A percentile compares a stretch with the other conserved stretches of the same genome.
These are phyloP conservation scores for Eidolon dupreanum DNA, from an alignment of 2,797 vertebrate species.

Conservation along the genomic window DNA sequence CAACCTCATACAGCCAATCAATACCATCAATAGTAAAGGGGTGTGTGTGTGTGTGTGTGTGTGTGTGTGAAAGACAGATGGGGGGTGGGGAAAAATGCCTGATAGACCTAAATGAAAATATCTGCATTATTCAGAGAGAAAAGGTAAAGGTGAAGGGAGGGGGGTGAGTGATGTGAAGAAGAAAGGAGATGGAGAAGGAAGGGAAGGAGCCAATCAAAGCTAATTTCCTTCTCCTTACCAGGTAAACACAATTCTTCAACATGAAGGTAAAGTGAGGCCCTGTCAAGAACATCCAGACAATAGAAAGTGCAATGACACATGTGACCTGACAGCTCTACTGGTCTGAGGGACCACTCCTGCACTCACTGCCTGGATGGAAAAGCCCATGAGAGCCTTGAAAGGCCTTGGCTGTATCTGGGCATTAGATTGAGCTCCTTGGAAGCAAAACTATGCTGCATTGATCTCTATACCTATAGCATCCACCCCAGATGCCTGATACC, in stretches of 20 bases:
- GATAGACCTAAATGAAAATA: neutral
- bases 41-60: neutral
- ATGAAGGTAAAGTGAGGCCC: slow-evolving; percentile 29
- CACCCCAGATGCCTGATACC: neutral
- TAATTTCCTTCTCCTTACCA: slow-evolving; percentile 28
- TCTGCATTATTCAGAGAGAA: neutral
- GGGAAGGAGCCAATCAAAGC: neutral
- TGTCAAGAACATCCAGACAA: neutral
- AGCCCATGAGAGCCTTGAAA: neutral
- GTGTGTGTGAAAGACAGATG: no score
- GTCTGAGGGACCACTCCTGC: neutral
- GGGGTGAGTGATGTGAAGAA: neutral
- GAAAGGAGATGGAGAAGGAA: neutral
- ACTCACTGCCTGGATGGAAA: neutral
- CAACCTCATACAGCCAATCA: neutral
- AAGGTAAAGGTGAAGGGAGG: neutral
- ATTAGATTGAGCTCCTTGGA: neutral
- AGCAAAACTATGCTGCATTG: no score
- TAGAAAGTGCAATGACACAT: neutral
- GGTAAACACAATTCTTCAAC: neutral
- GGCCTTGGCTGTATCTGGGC: neutral
- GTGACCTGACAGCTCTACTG: slow-evolving; percentile 44
- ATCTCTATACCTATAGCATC: neutral
- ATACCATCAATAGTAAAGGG: neutral
- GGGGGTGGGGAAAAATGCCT: neutral